A percentile compares a stretch with the other conserved stretches of the same genome.
These are phyloP conservation scores for Carcharodon carcharias DNA, from an alignment of 2,797 vertebrate genomes.

Conservation along the genomic window DNA sequence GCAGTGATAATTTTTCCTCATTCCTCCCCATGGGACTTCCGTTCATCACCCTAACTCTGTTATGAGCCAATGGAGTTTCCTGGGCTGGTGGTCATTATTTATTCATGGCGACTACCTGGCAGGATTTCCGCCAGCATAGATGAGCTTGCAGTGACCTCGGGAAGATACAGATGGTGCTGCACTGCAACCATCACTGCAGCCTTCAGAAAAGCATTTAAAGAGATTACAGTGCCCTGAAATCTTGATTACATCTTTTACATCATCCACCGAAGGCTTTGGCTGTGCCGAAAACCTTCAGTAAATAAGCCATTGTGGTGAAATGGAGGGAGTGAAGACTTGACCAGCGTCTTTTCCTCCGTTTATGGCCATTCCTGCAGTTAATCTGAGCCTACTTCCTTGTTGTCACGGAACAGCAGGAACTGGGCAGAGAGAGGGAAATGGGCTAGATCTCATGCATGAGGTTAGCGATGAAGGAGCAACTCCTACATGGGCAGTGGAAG, in stretches of 20 bases:
- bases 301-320: not conserved
- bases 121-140: not conserved
- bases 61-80: not conserved
- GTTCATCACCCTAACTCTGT: not conserved
- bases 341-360: not conserved
- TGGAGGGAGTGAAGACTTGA: not conserved
- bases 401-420: not conserved
- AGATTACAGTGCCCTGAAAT: not conserved
- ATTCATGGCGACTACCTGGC: not conserved
- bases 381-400: not conserved
- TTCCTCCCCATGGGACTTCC: not conserved
- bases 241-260: not conserved
- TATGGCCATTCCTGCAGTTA: not conserved
- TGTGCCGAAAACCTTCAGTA: not conserved
- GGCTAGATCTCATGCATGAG: not conserved
- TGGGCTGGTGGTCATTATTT: not conserved
- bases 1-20: not conserved
- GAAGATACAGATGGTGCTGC: not conserved
- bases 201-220: not conserved
- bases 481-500: not conserved
- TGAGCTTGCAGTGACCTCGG: not conserved
- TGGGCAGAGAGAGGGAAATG: not conserved
- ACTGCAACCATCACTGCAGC: not conserved
- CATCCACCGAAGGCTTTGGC: not conserved
- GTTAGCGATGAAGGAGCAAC: not conserved